Evolutionary conservation across 2,888 invertebrate species (phyloP).

Genomic region (Drosophila merina): DNA sequence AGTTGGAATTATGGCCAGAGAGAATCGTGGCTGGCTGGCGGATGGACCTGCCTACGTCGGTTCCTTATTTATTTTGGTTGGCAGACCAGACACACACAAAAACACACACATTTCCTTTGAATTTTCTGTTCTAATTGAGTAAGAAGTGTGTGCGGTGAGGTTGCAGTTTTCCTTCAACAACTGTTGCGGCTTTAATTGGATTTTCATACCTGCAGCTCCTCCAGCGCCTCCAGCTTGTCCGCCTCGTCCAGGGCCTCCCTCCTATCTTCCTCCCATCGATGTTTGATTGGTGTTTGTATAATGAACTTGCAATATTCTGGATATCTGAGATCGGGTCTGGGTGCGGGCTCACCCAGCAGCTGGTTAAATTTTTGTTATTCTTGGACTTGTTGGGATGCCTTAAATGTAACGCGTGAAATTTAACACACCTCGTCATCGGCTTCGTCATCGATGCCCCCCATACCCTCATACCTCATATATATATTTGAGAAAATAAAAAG

Average conservation of each 20-base stretch:
- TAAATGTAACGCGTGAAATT: conserved; percentile 71
- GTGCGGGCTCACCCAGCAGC: conserved; percentile 49
- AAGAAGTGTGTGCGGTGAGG: conserved; percentile 69
- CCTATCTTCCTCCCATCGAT: conserved; percentile 29
- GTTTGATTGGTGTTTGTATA: conserved; percentile 79
- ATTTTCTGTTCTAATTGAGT: conserved; percentile 80
- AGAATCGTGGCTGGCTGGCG: conserved; percentile 20
- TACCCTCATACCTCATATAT: conserved; percentile 3
- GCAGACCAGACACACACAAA: conserved; percentile 19
- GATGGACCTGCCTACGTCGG: conserved; percentile 39
- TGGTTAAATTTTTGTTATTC: conserved; percentile 49
- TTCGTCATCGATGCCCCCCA: conserved; percentile 37
- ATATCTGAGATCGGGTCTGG: conserved; percentile 31
- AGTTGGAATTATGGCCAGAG: conserved; percentile 24
- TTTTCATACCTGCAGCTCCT: conserved; percentile 68
- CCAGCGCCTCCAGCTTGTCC: conserved; percentile 18
- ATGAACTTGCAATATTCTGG: conserved; percentile 78
- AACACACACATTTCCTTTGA: conserved; percentile 68
- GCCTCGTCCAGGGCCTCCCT: conserved; percentile 31
- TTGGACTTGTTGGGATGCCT: conserved; percentile 34
- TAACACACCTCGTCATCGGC: conserved; percentile 71
- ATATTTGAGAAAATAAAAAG: conserved; percentile 59
- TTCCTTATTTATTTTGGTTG: conserved; percentile 74
- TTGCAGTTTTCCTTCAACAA: conserved; percentile 69
- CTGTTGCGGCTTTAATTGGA: conserved; percentile 72